These are phyloP conservation scores for Alfaro cultratus DNA, from an alignment of 2,797 vertebrate species.

Conservation along the genomic window DNA sequence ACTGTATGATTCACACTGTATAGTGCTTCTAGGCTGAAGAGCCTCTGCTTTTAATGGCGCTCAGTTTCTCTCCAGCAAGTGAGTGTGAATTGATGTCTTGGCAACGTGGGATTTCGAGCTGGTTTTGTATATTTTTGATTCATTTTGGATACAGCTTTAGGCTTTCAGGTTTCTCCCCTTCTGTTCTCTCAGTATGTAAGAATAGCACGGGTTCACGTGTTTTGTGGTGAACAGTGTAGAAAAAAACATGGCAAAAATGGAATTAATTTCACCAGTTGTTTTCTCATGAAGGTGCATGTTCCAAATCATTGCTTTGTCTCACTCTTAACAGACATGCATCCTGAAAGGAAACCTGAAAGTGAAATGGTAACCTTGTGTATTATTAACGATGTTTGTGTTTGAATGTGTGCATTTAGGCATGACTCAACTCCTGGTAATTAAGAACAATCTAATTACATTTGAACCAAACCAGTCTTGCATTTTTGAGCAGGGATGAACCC, in stretches of 20 bases:
- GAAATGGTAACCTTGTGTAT: not conserved
- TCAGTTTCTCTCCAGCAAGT: constrained; percentile 37
- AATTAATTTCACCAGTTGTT: not conserved
- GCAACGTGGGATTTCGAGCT: constrained; percentile 37
- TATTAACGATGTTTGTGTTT: not conserved
- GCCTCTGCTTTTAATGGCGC: constrained; percentile 50
- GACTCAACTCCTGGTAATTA: constrained; percentile 18
- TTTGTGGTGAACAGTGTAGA: not conserved
- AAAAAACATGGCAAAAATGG: not conserved
- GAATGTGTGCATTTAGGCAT: not conserved
- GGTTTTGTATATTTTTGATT: constrained; percentile 29
- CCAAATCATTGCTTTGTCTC: not conserved
- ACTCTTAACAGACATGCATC: not conserved
- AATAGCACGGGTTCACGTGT: not conserved
- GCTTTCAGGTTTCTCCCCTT: constrained; percentile 1
- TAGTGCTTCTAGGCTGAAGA: constrained; percentile 54
- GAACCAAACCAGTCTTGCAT: constrained; percentile 4
- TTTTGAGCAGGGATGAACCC: constrained; percentile 14
- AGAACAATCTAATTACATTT: constrained; percentile 21
- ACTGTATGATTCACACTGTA: constrained; percentile 48
- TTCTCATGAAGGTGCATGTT: not conserved
- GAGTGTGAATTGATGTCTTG: constrained; percentile 40
- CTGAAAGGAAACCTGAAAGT: not conserved
- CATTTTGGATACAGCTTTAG: constrained; percentile 12
- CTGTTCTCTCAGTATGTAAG: not conserved